Conservation (phyloP, 2,113 vertebrate species). For the Galemys pyrenaicus region DNA sequence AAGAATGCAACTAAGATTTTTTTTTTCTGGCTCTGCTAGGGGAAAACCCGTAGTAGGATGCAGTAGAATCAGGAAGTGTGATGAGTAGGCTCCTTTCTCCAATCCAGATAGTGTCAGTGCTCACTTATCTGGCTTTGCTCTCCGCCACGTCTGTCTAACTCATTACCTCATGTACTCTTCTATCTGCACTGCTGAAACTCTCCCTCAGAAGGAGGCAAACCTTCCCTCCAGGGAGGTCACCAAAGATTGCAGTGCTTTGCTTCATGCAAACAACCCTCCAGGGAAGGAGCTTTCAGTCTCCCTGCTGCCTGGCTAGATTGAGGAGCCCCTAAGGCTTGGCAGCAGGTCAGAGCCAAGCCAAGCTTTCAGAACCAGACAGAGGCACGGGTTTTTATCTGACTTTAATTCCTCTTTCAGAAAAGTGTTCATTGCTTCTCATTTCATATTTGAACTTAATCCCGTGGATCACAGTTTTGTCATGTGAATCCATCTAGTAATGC, state of each 20-base stretch:
- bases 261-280: constrained; percentile 45
- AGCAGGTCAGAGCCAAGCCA: constrained; percentile 27
- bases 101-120: background rate
- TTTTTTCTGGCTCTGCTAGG: background rate
- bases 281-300: constrained; percentile 58
- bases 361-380: constrained; percentile 46
- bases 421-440: background rate
- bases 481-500: constrained; percentile 21
- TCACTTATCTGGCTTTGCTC: background rate
- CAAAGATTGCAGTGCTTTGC: constrained; percentile 68
- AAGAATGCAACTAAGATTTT: background rate
- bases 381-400: background rate
- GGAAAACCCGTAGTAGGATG: background rate
- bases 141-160: background rate
- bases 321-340: constrained; percentile 24
- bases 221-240: constrained; percentile 77
- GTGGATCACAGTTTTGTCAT: constrained; percentile 40
- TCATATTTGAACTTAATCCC: constrained; percentile 60
- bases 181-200: background rate
- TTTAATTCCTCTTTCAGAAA: constrained; percentile 44
- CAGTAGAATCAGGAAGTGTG: background rate
- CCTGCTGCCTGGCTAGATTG: constrained; percentile 59
- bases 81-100: background rate
- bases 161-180: background rate
- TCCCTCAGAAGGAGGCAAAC: constrained; percentile 52